phyloP scores from a whole-genome alignment of 2,797 vertebrate species.

The Lophotriccus pileatus region DNA sequence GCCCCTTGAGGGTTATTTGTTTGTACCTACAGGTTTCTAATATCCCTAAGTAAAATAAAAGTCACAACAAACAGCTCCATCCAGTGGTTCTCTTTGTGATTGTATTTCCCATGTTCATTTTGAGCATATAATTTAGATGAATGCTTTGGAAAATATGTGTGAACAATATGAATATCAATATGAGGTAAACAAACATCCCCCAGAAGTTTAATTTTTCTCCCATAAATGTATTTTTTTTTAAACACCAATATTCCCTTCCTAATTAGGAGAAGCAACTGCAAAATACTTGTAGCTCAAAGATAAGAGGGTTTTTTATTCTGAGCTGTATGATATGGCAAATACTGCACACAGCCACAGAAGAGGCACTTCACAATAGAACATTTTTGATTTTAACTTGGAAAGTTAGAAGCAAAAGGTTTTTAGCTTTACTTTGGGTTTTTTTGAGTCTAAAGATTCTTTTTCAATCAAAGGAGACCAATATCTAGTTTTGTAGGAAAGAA shows the following conservation, averaged over 20 bases:
- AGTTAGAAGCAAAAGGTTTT: conserved; percentile 30
- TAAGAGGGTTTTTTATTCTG: not conserved
- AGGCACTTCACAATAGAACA: not conserved
- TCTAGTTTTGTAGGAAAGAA: conserved; percentile 37
- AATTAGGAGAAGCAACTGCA: not conserved
- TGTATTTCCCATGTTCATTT: not conserved
- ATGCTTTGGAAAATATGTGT: not conserved
- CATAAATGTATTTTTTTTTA: not conserved
- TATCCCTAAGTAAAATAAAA: not conserved
- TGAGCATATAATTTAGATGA: not conserved
- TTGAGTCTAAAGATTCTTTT: not conserved
- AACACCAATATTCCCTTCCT: not conserved
- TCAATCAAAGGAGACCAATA: conserved; percentile 31
- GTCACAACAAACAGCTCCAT: conserved; percentile 49
- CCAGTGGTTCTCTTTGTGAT: conserved; percentile 43
- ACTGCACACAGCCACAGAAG: not conserved
- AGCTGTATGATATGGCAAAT: not conserved
- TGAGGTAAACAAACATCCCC: not conserved
- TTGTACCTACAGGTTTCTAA: not conserved
- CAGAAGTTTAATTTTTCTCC: not conserved
- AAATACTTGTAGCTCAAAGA: not conserved
- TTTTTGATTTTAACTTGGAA: conserved; percentile 47
- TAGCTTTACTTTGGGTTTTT: conserved; percentile 36
- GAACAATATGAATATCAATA: not conserved
- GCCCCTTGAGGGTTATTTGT: accelerated